phyloP scores from a whole-genome alignment of 2,888 invertebrate species.

The Drosophila neotestacea region DNA sequence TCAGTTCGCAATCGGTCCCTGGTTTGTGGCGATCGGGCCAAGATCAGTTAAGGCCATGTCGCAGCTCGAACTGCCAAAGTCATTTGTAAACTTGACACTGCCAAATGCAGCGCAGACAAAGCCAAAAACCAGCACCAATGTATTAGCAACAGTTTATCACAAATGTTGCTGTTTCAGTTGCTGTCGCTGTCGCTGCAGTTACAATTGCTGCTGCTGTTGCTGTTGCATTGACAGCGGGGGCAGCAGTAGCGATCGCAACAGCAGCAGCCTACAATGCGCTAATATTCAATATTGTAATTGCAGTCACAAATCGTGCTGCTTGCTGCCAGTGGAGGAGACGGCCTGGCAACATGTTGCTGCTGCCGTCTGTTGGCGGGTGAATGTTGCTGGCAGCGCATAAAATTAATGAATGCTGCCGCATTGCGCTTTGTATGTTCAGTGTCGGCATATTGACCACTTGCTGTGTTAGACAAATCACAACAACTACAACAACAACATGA shows the following conservation, averaged over 20 bases:
- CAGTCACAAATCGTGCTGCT: constrained; percentile 75
- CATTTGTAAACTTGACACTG: constrained; percentile 76
- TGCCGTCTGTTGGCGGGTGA: constrained; percentile 42
- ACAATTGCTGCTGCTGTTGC: constrained; percentile 25
- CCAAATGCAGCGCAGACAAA: constrained; percentile 65
- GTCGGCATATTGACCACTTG: constrained; percentile 74
- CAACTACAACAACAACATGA: constrained; percentile 71
- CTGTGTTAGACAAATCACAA: constrained; percentile 83
- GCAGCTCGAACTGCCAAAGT: constrained; percentile 60
- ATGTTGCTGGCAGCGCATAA: constrained; percentile 61
- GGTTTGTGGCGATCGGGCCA: constrained; percentile 3
- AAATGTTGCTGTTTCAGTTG: constrained; percentile 50
- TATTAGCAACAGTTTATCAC: constrained; percentile 78
- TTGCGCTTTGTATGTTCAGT: constrained; percentile 69
- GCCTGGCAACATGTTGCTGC: constrained; percentile 63
- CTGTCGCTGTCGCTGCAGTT: constrained; percentile 29
- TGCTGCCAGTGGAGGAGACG: constrained; percentile 39
- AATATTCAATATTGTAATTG: constrained; percentile 83
- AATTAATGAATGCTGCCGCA: constrained; percentile 82
- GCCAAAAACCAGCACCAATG: constrained; percentile 70
- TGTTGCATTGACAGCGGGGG: constrained; percentile 72
- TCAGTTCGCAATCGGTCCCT: neutral
- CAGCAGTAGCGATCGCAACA: constrained; percentile 25
- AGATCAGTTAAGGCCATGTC: constrained; percentile 69
- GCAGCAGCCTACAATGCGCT: constrained; percentile 70